Evolutionary conservation across 1,140 invertebrate species (phyloP).

Genomic region (Drosophila pandora): DNA sequence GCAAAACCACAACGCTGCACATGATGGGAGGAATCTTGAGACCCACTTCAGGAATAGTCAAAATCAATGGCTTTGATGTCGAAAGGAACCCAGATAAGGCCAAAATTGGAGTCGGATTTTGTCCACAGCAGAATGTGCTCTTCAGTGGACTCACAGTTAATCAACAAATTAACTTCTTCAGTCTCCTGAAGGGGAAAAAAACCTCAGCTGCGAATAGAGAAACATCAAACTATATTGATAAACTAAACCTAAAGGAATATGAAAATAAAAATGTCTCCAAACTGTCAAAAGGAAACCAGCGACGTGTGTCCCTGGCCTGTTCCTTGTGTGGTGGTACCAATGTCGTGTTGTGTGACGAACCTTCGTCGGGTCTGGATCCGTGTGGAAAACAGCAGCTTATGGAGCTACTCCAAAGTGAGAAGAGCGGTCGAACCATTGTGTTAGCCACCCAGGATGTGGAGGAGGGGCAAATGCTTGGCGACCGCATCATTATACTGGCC

Average conservation of each 20-base stretch:
- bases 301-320: slow-evolving; percentile 89
- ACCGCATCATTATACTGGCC: slow-evolving; percentile 95
- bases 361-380: slow-evolving; percentile 97
- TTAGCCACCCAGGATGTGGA: slow-evolving; percentile 99
- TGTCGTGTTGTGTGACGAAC: slow-evolving; percentile 94
- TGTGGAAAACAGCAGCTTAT: slow-evolving; percentile 93
- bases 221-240: slow-evolving; percentile 86
- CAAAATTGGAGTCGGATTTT: slow-evolving; percentile 90
- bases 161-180: slow-evolving; percentile 95
- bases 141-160: slow-evolving; percentile 94
- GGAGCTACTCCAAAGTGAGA: slow-evolving; percentile 89
- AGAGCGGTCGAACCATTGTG: slow-evolving; percentile 89
- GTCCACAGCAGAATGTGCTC: slow-evolving; percentile 97
- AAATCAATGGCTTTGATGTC: slow-evolving; percentile 88
- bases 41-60: slow-evolving; percentile 88
- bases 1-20: slow-evolving; percentile 90
- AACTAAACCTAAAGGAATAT: slow-evolving; percentile 87
- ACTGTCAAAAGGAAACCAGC: slow-evolving; percentile 93
- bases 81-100: slow-evolving; percentile 85
- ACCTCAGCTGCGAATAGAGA: slow-evolving; percentile 86
- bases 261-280: slow-evolving; percentile 85
- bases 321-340: slow-evolving; percentile 88
- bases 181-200: slow-evolving; percentile 87
- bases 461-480: slow-evolving; percentile 97
- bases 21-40: slow-evolving; percentile 90